phyloP scores from a whole-genome alignment of 1,140 invertebrate genomes.

The Drosophila dunni region DNA sequence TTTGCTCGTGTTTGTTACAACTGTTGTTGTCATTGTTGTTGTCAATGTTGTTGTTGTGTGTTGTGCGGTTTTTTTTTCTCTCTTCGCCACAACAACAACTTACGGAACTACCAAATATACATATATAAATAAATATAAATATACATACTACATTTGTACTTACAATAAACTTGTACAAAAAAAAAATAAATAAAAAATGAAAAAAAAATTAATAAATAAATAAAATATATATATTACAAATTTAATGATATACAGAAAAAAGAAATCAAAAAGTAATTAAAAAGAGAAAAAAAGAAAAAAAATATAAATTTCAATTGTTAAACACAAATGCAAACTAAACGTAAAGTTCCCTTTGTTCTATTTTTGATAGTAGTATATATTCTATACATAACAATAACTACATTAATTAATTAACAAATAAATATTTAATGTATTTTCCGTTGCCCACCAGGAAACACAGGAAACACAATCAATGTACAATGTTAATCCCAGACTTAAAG shows the following conservation, averaged over 20 bases:
- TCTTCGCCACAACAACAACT: constrained; percentile 51
- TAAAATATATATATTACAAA: constrained; percentile 6
- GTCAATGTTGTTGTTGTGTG: constrained; percentile 23
- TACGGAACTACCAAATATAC: constrained; percentile 26
- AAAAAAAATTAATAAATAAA: constrained; percentile 7
- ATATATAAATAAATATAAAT: constrained; percentile 13
- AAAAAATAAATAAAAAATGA: constrained; percentile 5
- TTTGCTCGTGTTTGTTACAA: constrained; percentile 45
- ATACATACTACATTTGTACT: constrained; percentile 19
- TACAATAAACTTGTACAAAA: constrained; percentile 9
- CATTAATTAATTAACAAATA: constrained; percentile 32
- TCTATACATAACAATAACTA: constrained; percentile 31
- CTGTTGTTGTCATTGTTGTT: constrained; percentile 39
- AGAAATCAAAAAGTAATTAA: constrained; percentile 8
- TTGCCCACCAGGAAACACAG: constrained; percentile 46
- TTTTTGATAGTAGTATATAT: constrained; percentile 76
- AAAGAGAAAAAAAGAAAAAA: constrained; percentile 1
- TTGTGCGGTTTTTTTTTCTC: constrained; percentile 11
- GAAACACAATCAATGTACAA: constrained; percentile 50
- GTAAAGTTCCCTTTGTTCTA: constrained; percentile 71
- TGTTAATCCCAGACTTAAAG: constrained; percentile 22
- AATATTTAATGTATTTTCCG: constrained; percentile 33
- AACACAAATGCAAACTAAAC: constrained; percentile 17
- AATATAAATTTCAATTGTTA: background rate
- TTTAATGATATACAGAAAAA: constrained; percentile 13